Conservation (phyloP, 2,888 invertebrate genomes). For the Aproaerema taeniolella region DNA sequence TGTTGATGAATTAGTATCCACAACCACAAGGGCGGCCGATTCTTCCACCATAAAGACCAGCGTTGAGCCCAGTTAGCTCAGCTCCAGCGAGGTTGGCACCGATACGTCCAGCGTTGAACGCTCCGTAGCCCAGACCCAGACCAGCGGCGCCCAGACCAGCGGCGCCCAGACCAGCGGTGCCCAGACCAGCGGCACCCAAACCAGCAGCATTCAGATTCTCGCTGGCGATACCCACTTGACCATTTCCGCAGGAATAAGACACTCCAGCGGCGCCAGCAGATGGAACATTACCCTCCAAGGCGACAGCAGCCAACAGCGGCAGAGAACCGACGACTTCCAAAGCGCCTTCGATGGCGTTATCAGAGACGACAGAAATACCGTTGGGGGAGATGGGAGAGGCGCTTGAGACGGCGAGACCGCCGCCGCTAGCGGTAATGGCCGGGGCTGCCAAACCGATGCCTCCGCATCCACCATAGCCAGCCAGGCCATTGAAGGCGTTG, state of each 20-base stretch:
- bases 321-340: conserved; percentile 27
- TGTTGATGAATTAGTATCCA: no score
- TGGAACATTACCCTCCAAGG: conserved; percentile 25
- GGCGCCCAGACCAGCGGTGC: no score
- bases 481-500: background rate
- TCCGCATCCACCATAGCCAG: conserved; percentile 11
- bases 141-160: background rate
- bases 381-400: conserved; percentile 26
- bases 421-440: conserved; percentile 20
- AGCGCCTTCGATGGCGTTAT: conserved; percentile 33
- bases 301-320: conserved; percentile 30
- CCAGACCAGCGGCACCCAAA: background rate
- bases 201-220: conserved; percentile 6
- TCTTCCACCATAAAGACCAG: background rate
- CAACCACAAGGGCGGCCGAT: background rate
- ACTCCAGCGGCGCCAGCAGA: conserved; percentile 29
- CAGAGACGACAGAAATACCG: conserved; percentile 30
- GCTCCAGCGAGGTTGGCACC: background rate
- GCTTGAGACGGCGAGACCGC: conserved; percentile 24
- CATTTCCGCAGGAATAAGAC: conserved; percentile 30
- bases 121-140: no score
- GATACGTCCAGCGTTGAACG: background rate
- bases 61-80: background rate
- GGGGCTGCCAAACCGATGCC: conserved; percentile 6
- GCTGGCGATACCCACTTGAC: conserved; percentile 16